These are phyloP conservation scores for Limonius californicus DNA, from an alignment of 1,140 invertebrate species.

Conservation along the genomic window DNA sequence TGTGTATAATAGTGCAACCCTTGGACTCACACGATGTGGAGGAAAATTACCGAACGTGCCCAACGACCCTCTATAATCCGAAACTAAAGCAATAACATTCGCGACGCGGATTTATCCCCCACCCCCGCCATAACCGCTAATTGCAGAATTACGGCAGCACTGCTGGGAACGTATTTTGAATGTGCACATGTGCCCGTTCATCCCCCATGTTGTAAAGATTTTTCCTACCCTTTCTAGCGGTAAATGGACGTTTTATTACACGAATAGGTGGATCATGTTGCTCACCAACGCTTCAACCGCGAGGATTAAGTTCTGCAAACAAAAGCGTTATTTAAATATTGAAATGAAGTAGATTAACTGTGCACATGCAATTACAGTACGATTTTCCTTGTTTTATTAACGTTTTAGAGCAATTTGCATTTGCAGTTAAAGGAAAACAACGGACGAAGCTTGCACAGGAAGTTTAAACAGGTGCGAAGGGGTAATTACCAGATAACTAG, in stretches of 20 bases:
- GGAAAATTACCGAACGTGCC: conserved; percentile 1
- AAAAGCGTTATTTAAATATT: too few relatives aligned
- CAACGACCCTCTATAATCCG: conserved; percentile 21
- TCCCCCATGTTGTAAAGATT: conserved; percentile 17
- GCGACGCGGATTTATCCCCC: conserved; percentile 23
- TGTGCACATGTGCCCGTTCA: conserved; percentile 20
- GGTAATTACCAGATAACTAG: too few relatives aligned
- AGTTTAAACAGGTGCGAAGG: too few relatives aligned
- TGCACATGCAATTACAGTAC: too few relatives aligned
- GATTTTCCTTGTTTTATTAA: background rate
- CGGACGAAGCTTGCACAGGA: too few relatives aligned
- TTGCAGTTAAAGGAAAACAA: too few relatives aligned
- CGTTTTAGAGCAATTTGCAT: too few relatives aligned
- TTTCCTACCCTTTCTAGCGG: conserved; percentile 8
- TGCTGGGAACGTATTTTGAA: conserved; percentile 24
- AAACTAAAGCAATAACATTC: conserved; percentile 24
- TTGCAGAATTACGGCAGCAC: conserved; percentile 19
- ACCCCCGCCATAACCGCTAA: conserved; percentile 18
- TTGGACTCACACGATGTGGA: background rate
- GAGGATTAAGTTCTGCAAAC: too few relatives aligned
- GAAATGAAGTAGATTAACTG: too few relatives aligned
- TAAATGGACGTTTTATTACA: conserved; percentile 17
- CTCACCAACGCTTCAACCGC: too few relatives aligned
- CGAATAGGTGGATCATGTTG: background rate
- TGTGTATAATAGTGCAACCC: conserved; percentile 5